phyloP scores from a whole-genome alignment of 2,113 vertebrate genomes.

The Stegostoma tigrinum region DNA sequence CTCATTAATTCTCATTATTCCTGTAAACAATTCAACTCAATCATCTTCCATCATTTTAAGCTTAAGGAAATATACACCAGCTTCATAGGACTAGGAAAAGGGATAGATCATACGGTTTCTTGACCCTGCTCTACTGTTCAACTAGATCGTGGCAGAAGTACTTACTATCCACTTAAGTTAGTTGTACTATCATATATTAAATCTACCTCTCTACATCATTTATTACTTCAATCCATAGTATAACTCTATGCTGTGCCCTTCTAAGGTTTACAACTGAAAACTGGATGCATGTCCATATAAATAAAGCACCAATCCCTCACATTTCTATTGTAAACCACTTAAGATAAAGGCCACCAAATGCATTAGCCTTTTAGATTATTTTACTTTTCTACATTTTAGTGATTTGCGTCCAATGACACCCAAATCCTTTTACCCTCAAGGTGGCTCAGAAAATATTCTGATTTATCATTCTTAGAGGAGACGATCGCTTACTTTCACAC shows the following conservation, averaged over 20 bases:
- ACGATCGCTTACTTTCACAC: not conserved
- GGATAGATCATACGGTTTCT: not conserved
- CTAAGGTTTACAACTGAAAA: not conserved
- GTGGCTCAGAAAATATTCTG: not conserved
- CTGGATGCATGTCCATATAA: not conserved
- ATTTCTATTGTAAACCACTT: not conserved
- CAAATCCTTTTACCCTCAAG: not conserved
- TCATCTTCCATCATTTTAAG: not conserved
- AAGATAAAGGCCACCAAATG: not conserved
- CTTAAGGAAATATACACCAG: not conserved
- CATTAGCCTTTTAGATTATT: not conserved
- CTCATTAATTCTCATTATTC: not conserved
- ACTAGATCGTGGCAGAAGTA: not conserved
- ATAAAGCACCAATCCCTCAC: not conserved
- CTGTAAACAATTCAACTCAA: not conserved
- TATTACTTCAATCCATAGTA: not conserved
- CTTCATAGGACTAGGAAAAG: not conserved
- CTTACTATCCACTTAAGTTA: not conserved
- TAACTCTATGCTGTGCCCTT: not conserved
- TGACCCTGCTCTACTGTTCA: not conserved
- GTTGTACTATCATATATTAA: not conserved
- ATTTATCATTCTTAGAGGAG: not conserved
- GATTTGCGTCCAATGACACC: not conserved
- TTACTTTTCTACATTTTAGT: not conserved
- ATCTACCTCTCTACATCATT: not conserved